Evolutionary conservation across 2,888 invertebrate species (phyloP), one percentile per base, ranked within the genome.

Genomic region (Clostera curtula): DNA sequence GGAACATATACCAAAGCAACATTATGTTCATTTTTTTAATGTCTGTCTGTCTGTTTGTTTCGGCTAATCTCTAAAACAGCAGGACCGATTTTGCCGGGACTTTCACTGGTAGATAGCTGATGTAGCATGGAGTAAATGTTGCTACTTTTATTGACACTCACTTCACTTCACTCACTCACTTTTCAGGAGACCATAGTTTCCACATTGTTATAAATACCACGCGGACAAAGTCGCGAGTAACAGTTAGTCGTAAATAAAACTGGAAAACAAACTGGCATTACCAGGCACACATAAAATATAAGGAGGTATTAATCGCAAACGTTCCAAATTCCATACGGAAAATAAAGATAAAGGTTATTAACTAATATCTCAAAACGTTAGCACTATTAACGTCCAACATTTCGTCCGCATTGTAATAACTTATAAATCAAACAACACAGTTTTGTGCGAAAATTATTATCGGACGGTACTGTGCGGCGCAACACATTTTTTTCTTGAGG

Each of bases 401-500:
- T 44, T 48, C 39, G 35, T 55, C 50, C 51, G 49, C 54, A 43
- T 49, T 34, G 51, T 52, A 52, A 57, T 57, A 55, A 56, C 48
- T 38, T 49, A 38, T 55, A 58, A 61, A 57, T 56, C 52, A 55
- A 44, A 16, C 42, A 35, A 21, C 27, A 24, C 27, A 36, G 15
- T 29, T 34, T 35, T 29, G 26, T 31, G 30, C 37, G 23, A 37
- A 49, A 49, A 54, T 51, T 53, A 51, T 47, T 43, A 42, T 48
- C 34, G 37, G 43, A 40, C 45, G 38, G 34, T 39, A 30, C 36
- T 42, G 35, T 33, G 47, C 41, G 36, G 42, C 36, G 36, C 40
- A 40, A 49, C 44, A n/a, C n/a, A n/a, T n/a, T 37, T 55, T 58
- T 63, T 66, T 62, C 58, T 43, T 42, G 57, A 62, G 67, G 66